phyloP scores from a whole-genome alignment of 2,113 vertebrate genomes.

The Tupaia chinensis region DNA sequence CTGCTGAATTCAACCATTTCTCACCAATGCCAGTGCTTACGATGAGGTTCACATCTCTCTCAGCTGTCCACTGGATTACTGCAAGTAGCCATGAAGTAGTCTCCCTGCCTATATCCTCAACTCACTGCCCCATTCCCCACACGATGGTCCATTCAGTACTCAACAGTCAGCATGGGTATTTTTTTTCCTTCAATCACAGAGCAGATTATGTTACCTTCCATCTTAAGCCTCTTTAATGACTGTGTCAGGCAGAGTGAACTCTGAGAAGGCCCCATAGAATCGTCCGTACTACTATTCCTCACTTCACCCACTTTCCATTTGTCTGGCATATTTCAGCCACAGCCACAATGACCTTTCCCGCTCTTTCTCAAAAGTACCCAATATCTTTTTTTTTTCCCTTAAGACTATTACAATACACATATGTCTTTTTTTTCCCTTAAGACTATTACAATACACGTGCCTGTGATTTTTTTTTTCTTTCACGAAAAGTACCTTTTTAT shows the following conservation, averaged over 20 bases:
- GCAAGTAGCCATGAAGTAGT: not conserved
- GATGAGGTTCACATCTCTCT: not conserved
- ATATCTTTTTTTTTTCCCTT: not conserved
- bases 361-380: not conserved
- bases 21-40: not conserved
- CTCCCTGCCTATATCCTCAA: not conserved
- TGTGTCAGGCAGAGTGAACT: not conserved
- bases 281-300: not conserved
- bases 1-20: not conserved
- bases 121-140: not conserved
- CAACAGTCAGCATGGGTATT: not conserved
- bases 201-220: not conserved
- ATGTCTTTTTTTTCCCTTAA: not conserved
- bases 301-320: not conserved
- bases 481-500: not conserved
- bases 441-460: not conserved
- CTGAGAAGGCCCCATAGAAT: not conserved
- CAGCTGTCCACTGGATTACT: not conserved
- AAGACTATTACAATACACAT: not conserved
- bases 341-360: not conserved
- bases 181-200: not conserved
- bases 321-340: not conserved
- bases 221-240: not conserved
- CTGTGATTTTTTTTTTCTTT: not conserved
- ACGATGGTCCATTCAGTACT: not conserved